These are phyloP conservation scores for Crambe crambe DNA, from an alignment of 37 sponge, comb jelly and placozoan genomes.

Conservation along the genomic window DNA sequence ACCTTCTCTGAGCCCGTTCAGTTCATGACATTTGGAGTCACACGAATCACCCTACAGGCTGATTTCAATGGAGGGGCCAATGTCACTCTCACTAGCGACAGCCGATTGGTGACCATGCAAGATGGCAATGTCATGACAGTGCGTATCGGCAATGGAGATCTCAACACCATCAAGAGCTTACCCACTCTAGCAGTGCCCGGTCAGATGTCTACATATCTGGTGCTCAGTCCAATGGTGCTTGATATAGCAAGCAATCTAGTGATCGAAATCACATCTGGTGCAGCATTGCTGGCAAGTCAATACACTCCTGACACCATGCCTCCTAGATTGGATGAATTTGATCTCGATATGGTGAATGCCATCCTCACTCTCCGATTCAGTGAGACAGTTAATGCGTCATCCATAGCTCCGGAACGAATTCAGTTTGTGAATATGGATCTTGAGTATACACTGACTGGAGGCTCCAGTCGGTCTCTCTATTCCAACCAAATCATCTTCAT, in stretches of 20 bases:
- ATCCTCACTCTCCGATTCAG: slow-evolving; percentile 66
- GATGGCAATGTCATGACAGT: slow-evolving; percentile 32
- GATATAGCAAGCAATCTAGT: slow-evolving; percentile 77
- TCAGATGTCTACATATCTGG: slow-evolving; percentile 58
- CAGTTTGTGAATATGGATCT: slow-evolving; percentile 26
- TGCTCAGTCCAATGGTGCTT: slow-evolving; percentile 31
- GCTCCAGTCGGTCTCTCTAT: slow-evolving; percentile 17
- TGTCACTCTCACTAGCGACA: slow-evolving; percentile 28
- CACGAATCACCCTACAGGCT: slow-evolving; percentile 60
- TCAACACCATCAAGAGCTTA: slow-evolving; percentile 65
- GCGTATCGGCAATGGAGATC: slow-evolving; percentile 49
- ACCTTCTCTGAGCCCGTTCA: slow-evolving; percentile 78
- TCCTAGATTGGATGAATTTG: slow-evolving; percentile 55
- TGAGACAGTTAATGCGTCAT: slow-evolving; percentile 77
- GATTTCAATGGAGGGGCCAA: not conserved
- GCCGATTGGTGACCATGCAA: slow-evolving; percentile 32
- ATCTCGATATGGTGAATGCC: slow-evolving; percentile 63
- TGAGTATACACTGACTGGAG: slow-evolving; percentile 49
- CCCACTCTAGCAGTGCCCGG: slow-evolving; percentile 52
- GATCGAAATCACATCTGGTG: slow-evolving; percentile 23
- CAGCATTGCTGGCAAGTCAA: slow-evolving; percentile 23
- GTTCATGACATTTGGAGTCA: slow-evolving; percentile 34
- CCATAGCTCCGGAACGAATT: slow-evolving; percentile 37
- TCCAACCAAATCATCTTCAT: slow-evolving; percentile 39
- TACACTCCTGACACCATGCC: slow-evolving; percentile 62